Conservation (phyloP, 2,888 invertebrate genomes). For the Acleris emargana region DNA sequence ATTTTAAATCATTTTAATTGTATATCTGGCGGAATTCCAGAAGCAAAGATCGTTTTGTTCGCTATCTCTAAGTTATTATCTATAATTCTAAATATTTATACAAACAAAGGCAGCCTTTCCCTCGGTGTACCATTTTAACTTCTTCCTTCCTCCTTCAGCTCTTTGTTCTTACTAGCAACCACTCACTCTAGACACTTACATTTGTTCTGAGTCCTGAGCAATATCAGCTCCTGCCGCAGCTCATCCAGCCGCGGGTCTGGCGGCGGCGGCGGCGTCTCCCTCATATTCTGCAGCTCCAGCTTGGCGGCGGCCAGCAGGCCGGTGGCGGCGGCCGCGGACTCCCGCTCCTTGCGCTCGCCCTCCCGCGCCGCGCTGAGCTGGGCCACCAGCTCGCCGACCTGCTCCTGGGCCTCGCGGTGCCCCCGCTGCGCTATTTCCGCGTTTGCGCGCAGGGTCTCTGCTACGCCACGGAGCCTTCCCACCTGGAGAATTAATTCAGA, state of each 20-base stretch:
- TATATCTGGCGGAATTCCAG: no score
- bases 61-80: no score
- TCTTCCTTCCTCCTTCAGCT: not conserved
- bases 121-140: not conserved
- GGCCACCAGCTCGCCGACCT: slow-evolving; percentile 74
- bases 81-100: no score
- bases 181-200: slow-evolving; percentile 70
- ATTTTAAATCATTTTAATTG: no score
- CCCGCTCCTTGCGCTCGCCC: slow-evolving; percentile 76
- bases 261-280: slow-evolving; percentile 85
- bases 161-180: not conserved
- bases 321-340: slow-evolving; percentile 78
- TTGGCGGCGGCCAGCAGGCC: slow-evolving; percentile 87
- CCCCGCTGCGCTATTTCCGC: slow-evolving; percentile 81
- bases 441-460: slow-evolving; percentile 84
- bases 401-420: slow-evolving; percentile 81
- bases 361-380: slow-evolving; percentile 78
- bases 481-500: slow-evolving; percentile 55
- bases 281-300: slow-evolving; percentile 85
- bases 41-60: no score
- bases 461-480: slow-evolving; percentile 78
- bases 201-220: slow-evolving; percentile 90
- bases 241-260: slow-evolving; percentile 90
- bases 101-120: no score
- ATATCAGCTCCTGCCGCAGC: slow-evolving; percentile 88